Conservation (phyloP, 2,113 vertebrate genomes). For the Platycercus adscitus region DNA sequence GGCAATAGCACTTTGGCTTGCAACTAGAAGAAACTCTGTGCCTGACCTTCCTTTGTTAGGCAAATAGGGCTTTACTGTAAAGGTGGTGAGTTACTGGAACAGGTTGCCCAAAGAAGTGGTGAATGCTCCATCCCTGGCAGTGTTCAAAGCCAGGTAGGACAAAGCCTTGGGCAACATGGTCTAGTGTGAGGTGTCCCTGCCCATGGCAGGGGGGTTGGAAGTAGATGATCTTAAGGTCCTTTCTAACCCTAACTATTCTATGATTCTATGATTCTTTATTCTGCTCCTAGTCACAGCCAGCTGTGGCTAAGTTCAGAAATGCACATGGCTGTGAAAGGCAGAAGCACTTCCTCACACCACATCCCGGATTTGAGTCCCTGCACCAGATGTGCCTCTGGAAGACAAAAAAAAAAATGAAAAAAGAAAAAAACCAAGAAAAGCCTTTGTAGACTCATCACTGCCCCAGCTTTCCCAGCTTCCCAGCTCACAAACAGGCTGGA, state of each 20-base stretch:
- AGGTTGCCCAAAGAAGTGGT: background rate
- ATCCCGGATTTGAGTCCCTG: background rate
- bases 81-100: background rate
- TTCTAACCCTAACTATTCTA: background rate
- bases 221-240: background rate
- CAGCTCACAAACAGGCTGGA: background rate
- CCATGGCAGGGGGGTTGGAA: background rate
- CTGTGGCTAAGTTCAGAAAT: background rate
- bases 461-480: background rate
- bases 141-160: background rate
- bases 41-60: background rate
- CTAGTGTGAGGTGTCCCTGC: background rate
- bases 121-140: background rate
- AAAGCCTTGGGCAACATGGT: background rate
- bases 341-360: background rate
- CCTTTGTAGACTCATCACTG: background rate
- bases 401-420: too few relatives aligned
- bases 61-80: background rate
- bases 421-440: background rate
- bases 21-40: background rate
- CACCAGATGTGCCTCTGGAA: slow-evolving; percentile 13
- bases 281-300: background rate
- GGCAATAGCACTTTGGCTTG: background rate
- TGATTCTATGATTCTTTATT: background rate
- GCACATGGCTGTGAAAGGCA: background rate